A percentile compares a stretch with the other conserved stretches of the same genome.
These are phyloP conservation scores for Paedocypris sp. DNA, from an alignment of 2,113 vertebrate species.

Conservation along the genomic window DNA sequence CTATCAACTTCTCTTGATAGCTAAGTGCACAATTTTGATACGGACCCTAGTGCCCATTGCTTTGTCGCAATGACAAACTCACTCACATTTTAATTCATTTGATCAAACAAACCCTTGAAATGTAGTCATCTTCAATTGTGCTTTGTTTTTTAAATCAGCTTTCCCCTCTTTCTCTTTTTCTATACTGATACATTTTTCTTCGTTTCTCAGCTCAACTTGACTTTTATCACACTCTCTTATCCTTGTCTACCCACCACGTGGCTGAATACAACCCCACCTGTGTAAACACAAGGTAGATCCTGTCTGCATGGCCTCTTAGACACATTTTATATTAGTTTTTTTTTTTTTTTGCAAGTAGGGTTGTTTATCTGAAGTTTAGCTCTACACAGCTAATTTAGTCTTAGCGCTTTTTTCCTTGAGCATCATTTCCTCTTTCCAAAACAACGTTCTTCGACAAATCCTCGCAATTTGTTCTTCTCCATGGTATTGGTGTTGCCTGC, in stretches of 20 bases:
- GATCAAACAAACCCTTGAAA: too few relatives aligned
- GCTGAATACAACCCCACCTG: constrained; percentile 38
- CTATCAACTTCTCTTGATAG: too few relatives aligned
- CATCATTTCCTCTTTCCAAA: constrained; percentile 2
- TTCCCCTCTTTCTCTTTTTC: constrained; percentile 8
- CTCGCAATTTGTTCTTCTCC: not conserved
- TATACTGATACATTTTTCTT: not conserved
- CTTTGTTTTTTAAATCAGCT: constrained; percentile 7
- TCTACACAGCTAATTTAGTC: constrained; percentile 23
- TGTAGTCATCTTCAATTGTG: too few relatives aligned
- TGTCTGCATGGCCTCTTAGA: constrained; percentile 33
- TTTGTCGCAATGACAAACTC: too few relatives aligned
- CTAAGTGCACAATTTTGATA: too few relatives aligned
- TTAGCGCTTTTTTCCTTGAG: constrained; percentile 18
- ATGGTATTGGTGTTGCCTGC: not conserved
- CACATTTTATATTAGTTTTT: constrained; percentile 23
- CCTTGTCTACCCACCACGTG: constrained; percentile 28
- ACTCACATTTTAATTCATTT: too few relatives aligned
- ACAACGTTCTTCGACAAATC: not conserved
- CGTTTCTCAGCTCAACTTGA: constrained; percentile 16
- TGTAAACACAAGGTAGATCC: constrained; percentile 40
- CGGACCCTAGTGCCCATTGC: too few relatives aligned
- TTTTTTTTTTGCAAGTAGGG: constrained; percentile 32
- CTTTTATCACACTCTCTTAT: constrained; percentile 19
- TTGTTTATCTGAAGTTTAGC: constrained; percentile 29